These are phyloP conservation scores for Suncus etruscus DNA, from an alignment of 2,113 vertebrate species.

Conservation along the genomic window DNA sequence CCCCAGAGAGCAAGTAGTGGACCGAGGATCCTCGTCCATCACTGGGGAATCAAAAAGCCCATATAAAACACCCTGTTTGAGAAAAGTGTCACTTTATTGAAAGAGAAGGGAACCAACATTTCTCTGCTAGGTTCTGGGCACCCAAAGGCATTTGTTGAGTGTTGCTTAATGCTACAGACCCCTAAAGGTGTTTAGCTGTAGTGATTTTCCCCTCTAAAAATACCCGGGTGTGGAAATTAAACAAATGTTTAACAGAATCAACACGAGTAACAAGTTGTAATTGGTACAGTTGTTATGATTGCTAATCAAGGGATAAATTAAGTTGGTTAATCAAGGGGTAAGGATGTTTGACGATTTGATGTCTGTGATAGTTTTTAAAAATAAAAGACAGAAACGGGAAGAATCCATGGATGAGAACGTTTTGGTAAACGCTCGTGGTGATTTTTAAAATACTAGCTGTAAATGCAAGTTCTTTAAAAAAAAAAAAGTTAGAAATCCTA, in stretches of 20 bases:
- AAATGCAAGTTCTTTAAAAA: neutral
- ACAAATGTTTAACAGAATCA: slow-evolving; percentile 15
- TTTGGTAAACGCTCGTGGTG: too few relatives aligned
- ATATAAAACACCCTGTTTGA: slow-evolving; percentile 22
- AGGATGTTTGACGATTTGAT: slow-evolving; percentile 42
- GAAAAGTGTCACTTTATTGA: slow-evolving; percentile 50
- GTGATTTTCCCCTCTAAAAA: slow-evolving; percentile 73
- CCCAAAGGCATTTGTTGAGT: slow-evolving; percentile 62
- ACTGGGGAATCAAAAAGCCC: slow-evolving; percentile 10
- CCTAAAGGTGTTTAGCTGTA: slow-evolving; percentile 76
- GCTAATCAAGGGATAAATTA: slow-evolving; percentile 40
- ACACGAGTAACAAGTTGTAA: slow-evolving; percentile 55
- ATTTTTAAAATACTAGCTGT: neutral
- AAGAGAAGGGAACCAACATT: slow-evolving; percentile 28
- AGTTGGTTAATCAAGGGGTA: slow-evolving; percentile 4
- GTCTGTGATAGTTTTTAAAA: slow-evolving; percentile 4
- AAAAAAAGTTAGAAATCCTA: slow-evolving; percentile 50
- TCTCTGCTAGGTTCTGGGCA: slow-evolving; percentile 30
- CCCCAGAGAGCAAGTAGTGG: neutral
- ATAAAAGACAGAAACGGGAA: slow-evolving; percentile 34
- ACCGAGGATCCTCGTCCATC: neutral
- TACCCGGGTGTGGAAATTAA: slow-evolving; percentile 74
- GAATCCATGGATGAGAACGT: neutral
- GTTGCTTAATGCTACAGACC: slow-evolving; percentile 58
- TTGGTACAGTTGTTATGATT: slow-evolving; percentile 46